Conservation (phyloP, 2,113 vertebrate genomes). For the Scophthalmus maximus region DNA sequence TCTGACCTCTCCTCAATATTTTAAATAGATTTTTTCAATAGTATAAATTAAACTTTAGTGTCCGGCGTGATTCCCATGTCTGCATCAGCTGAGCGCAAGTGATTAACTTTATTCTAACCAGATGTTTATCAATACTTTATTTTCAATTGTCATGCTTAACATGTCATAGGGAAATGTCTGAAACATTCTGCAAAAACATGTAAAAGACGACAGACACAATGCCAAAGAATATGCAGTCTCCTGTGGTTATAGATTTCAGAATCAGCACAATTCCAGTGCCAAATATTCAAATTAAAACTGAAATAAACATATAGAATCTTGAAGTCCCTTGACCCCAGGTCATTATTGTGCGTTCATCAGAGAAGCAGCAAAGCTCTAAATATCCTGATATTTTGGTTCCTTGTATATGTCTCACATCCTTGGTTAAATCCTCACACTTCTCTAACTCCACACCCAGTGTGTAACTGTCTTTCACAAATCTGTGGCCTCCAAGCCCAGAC, state of each 20-base stretch:
- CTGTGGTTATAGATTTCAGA: not conserved
- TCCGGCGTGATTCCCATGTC: constrained; percentile 14
- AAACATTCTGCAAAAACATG: not conserved
- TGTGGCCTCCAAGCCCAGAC: too few relatives aligned
- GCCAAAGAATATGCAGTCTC: not conserved
- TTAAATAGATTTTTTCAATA: constrained; percentile 42
- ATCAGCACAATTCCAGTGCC: too few relatives aligned
- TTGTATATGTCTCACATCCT: too few relatives aligned
- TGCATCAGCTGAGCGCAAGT: constrained; percentile 16
- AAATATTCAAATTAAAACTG: too few relatives aligned
- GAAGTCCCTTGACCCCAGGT: too few relatives aligned
- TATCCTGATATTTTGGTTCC: too few relatives aligned
- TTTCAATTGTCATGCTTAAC: too few relatives aligned
- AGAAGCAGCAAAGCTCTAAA: too few relatives aligned
- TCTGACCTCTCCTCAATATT: constrained; percentile 33
- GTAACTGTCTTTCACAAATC: too few relatives aligned
- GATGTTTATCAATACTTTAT: constrained; percentile 42
- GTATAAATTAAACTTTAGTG: constrained; percentile 38
- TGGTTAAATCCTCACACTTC: not conserved
- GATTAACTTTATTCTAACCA: constrained; percentile 6
- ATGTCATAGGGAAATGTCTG: not conserved
- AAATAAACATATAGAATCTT: too few relatives aligned
- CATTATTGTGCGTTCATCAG: too few relatives aligned
- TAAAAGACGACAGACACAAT: not conserved
- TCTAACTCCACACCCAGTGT: too few relatives aligned